These are phyloP conservation scores for Cistogaster globosa DNA, from an alignment of 2,888 invertebrate species.

Conservation along the genomic window DNA sequence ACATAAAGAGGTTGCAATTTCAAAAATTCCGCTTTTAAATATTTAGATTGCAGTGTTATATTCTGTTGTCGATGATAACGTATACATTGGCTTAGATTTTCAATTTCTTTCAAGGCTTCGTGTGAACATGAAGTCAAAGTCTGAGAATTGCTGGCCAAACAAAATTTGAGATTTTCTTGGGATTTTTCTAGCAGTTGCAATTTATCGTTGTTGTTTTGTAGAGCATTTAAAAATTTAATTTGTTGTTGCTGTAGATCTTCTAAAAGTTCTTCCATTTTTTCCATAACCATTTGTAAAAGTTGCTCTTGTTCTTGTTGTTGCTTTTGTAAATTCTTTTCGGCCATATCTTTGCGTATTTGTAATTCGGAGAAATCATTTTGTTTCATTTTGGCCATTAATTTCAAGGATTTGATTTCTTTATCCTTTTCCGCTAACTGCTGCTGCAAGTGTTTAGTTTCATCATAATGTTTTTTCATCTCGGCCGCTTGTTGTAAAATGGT, in stretches of 20 bases:
- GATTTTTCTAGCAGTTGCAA: slow-evolving; percentile 94
- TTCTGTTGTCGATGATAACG: slow-evolving; percentile 85
- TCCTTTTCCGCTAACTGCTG: slow-evolving; percentile 95
- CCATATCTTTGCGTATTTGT: slow-evolving; percentile 94
- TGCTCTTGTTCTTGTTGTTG: slow-evolving; percentile 83
- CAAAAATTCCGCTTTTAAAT: slow-evolving; percentile 84
- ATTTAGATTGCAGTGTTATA: slow-evolving; percentile 84
- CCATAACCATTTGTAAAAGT: slow-evolving; percentile 73
- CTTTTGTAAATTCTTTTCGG: slow-evolving; percentile 92
- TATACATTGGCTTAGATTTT: slow-evolving; percentile 74
- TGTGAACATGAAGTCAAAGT: slow-evolving; percentile 77
- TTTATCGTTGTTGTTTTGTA: slow-evolving; percentile 96
- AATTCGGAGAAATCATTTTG: slow-evolving; percentile 96
- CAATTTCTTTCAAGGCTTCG: slow-evolving; percentile 75
- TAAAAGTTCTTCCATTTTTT: slow-evolving; percentile 87
- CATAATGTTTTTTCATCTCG: slow-evolving; percentile 94
- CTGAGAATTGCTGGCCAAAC: slow-evolving; percentile 84
- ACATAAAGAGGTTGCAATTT: slow-evolving; percentile 84
- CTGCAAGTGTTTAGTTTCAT: slow-evolving; percentile 93
- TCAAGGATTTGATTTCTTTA: slow-evolving; percentile 94
- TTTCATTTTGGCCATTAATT: slow-evolving; percentile 93
- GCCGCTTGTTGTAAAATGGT: slow-evolving; percentile 92
- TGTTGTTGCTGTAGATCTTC: slow-evolving; percentile 91
- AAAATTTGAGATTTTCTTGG: slow-evolving; percentile 92
- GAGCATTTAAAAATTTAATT: slow-evolving; percentile 96